Evolutionary conservation across 35 echinoderm and acorn worm genomes (phyloP).

Genomic region (Amphiura filiformis): DNA sequence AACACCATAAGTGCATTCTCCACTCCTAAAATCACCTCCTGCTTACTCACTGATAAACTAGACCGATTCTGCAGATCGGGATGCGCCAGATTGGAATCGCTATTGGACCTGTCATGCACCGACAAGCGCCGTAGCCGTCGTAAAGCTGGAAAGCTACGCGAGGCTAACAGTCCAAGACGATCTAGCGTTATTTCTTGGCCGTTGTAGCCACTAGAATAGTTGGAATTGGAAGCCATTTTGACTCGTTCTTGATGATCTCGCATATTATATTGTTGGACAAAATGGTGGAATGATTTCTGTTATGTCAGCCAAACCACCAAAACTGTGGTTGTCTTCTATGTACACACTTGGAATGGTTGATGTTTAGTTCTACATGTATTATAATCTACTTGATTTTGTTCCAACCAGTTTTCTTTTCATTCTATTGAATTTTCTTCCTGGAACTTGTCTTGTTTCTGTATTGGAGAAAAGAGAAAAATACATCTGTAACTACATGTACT

Average conservation of each 20-base stretch:
- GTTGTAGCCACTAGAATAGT: background rate
- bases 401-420: too few relatives aligned
- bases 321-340: too few relatives aligned
- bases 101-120: constrained; percentile 87
- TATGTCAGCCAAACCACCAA: too few relatives aligned
- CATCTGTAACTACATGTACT: too few relatives aligned
- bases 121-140: constrained; percentile 68
- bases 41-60: constrained; percentile 77
- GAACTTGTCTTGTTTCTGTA: too few relatives aligned
- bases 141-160: constrained; percentile 48
- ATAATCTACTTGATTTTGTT: too few relatives aligned
- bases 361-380: too few relatives aligned
- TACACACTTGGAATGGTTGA: too few relatives aligned
- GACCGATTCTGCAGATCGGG: constrained; percentile 67
- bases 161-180: constrained; percentile 67
- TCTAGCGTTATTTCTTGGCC: constrained; percentile 30
- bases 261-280: background rate
- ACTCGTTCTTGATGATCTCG: constrained; percentile 1
- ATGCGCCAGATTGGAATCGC: constrained; percentile 85
- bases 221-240: background rate
- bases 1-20: constrained; percentile 66
- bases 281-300: background rate
- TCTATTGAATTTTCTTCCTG: too few relatives aligned
- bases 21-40: constrained; percentile 60
- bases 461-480: too few relatives aligned